These are phyloP conservation scores for Diaperis boleti DNA, from an alignment of 2,888 invertebrate genomes.

Conservation along the genomic window DNA sequence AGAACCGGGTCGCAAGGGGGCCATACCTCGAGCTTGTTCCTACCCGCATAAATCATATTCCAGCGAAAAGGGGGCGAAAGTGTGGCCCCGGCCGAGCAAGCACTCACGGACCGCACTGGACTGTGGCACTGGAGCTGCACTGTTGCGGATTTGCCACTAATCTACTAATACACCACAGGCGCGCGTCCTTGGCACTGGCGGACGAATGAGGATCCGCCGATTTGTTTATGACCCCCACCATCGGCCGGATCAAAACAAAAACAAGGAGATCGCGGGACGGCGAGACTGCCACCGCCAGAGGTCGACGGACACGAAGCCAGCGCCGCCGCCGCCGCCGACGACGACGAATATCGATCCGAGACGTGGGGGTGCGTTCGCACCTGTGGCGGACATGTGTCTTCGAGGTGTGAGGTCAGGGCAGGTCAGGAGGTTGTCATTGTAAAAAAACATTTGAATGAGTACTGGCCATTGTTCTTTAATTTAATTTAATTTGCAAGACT, in stretches of 20 bases:
- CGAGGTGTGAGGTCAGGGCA: too few species aligned
- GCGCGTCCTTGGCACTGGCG: slow-evolving; percentile 55
- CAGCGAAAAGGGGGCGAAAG: slow-evolving; percentile 46
- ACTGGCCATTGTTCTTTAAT: too few species aligned
- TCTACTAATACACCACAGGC: slow-evolving; percentile 56
- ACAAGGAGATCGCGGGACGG: slow-evolving; percentile 48
- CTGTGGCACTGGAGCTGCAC: slow-evolving; percentile 38
- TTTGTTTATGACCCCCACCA: slow-evolving; percentile 61
- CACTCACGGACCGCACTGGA: slow-evolving; percentile 49
- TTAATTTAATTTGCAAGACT: too few species aligned
- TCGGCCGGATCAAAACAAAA: slow-evolving; percentile 60
- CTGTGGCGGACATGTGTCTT: too few species aligned
- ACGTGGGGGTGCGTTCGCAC: too few species aligned
- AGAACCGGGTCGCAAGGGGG: neutral
- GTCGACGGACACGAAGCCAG: slow-evolving; percentile 59
- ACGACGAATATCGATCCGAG: too few species aligned
- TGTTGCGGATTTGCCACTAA: slow-evolving; percentile 54
- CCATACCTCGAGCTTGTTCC: slow-evolving; percentile 76
- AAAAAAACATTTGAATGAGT: too few species aligned
- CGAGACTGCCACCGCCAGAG: slow-evolving; percentile 49
- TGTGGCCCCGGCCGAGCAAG: slow-evolving; percentile 29
- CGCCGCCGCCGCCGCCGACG: too few species aligned
- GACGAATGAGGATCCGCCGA: slow-evolving; percentile 53
- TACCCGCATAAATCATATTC: slow-evolving; percentile 74
- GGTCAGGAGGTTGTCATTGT: too few species aligned